A percentile compares a stretch with the other conserved stretches of the same genome.
Conservation (phyloP, 1,140 invertebrate species). For the Temnothorax curvispinosus region DNA sequence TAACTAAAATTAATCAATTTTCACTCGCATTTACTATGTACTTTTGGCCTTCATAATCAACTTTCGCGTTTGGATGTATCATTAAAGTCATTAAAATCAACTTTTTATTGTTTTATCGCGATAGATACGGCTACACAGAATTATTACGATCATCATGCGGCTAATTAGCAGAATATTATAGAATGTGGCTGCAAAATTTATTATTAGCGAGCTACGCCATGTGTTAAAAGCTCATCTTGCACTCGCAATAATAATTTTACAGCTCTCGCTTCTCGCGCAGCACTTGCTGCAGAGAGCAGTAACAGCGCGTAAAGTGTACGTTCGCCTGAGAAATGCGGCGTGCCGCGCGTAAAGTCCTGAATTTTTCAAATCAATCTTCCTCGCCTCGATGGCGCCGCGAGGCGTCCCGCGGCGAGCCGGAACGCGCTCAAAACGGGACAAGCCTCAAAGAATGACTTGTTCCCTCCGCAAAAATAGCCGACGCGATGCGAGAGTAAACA, state of each 20-base stretch:
- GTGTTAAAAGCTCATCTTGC: conserved; percentile 31
- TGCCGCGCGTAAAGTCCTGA: conserved; percentile 19
- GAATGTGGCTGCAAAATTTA: not conserved
- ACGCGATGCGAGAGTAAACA: conserved; percentile 29
- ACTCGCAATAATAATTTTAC: conserved; percentile 48
- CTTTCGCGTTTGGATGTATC: not conserved
- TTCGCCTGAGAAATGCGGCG: conserved; percentile 52
- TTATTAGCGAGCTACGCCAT: not conserved
- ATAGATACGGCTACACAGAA: not conserved
- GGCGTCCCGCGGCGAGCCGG: conserved; percentile 31
- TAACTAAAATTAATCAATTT: not conserved
- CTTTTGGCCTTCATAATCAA: not conserved
- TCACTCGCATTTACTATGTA: not conserved
- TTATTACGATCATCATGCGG: not conserved
- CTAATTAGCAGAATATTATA: not conserved
- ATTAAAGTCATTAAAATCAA: not conserved
- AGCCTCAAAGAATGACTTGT: conserved; percentile 58
- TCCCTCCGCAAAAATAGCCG: conserved; percentile 52
- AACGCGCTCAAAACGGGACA: conserved; percentile 43
- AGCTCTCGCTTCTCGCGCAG: conserved; percentile 1
- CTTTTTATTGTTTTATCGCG: not conserved
- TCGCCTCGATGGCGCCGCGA: conserved; percentile 29
- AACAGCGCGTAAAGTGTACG: not conserved
- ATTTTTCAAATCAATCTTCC: conserved; percentile 60
- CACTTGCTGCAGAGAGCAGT: not conserved